A percentile compares a stretch with the other conserved stretches of the same genome.
Evolutionary conservation across 1,140 invertebrate species (phyloP).

Genomic region (Heterodera carotae): DNA sequence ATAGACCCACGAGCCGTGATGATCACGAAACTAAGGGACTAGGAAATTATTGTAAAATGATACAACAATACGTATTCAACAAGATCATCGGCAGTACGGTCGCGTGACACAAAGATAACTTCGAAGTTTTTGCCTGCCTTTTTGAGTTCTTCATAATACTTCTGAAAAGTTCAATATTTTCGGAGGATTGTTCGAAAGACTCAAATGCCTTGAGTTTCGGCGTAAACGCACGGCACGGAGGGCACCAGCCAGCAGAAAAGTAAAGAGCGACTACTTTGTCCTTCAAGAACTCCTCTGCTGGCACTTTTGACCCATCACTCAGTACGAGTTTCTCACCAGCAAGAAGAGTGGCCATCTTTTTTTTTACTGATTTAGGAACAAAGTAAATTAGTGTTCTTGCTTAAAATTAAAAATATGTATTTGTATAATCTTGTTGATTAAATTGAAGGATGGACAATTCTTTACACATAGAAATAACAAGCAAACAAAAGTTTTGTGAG

Average conservation of each 20-base stretch:
- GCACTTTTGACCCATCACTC: conserved; percentile 49
- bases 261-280: conserved; percentile 62
- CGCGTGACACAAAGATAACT: conserved; percentile 58
- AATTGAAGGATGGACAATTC: no score
- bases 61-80: conserved; percentile 14
- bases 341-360: conserved; percentile 52
- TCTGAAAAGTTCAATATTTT: conserved; percentile 42
- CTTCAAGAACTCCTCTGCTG: conserved; percentile 53
- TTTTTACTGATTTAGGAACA: conserved; percentile 5
- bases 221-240: conserved; percentile 60
- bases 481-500: no score
- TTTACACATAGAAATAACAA: no score
- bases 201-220: conserved; percentile 59
- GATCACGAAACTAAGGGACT: conserved; percentile 48
- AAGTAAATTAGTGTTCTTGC: not conserved
- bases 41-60: not conserved
- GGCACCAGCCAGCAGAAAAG: conserved; percentile 64
- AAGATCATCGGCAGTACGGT: conserved; percentile 52
- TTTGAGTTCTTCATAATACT: conserved; percentile 61
- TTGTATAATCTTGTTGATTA: no score
- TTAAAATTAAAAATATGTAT: no score
- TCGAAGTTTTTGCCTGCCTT: conserved; percentile 59
- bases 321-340: conserved; percentile 53
- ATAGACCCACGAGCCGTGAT: conserved; percentile 57
- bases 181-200: conserved; percentile 8